Evolutionary conservation across 2,888 invertebrate species (phyloP), one percentile per base, ranked within the genome.

Genomic region (Osmoderma eremita): DNA sequence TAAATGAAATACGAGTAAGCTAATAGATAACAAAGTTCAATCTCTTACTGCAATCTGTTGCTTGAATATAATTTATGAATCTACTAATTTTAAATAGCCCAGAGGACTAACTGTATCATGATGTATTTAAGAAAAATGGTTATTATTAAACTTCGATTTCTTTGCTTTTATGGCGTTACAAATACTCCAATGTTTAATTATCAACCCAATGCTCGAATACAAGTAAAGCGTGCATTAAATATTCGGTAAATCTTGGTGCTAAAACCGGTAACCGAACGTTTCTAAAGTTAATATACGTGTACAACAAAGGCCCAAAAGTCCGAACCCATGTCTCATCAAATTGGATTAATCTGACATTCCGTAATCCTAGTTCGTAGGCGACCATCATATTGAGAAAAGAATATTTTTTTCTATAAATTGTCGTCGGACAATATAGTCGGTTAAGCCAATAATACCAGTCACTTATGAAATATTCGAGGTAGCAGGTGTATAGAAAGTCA

Each of bases 391-490:
- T 41, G 58, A 61, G 58, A 63, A 63, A 53, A 51, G 63, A 63
- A 63, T 51, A 42, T 51, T 53, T 63, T 61, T 63, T 63, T 63
- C 63, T 51, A 53, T 42, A 53, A 63, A 63, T 63, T 63, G 63
- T 63, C 63, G 51, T 63, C 51, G 51, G 53, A 51, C 53, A 53
- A 63, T 63, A 63, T 42, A 53, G 65, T 58, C 65, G 30, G 45
- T 41, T 63, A 62, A 67, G 53, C 67, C 65, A 65, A 65, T 58
- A 58, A 62, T 51, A 49, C 68, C 58, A 56, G 58, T 68, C 58
- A 68, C 68, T 68, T 68, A 68, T 68, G 68, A 68, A 65, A 68
- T 68, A 68, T 68, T 68, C 68, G 68, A 65, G 68, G 68, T 50
- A 68, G 68, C 68, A 68, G 68, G 68, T 68, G 68, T 58, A 61